Evolutionary conservation across 2,113 vertebrate species (phyloP), one percentile per base, ranked within the genome.

Genomic region (Oenanthe oenanthe): DNA sequence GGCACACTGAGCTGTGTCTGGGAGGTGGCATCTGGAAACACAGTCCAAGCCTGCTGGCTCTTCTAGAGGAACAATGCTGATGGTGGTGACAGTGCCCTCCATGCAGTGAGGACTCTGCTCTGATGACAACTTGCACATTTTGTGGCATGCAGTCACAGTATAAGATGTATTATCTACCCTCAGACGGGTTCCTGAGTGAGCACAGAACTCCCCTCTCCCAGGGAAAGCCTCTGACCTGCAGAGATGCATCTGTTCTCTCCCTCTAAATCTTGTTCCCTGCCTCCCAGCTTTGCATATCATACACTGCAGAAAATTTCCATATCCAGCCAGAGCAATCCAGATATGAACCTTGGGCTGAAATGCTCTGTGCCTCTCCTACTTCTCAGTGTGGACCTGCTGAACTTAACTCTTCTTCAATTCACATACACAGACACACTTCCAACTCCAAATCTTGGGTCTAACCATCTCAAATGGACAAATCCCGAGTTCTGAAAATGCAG

Each of bases 101-200:
- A 9, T 7, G 40, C 31, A 43, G 13, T 16, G 38, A 51, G 26
- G 50, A 18, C 26, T 50, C 45, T 81, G 32, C 54, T 73, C 42
- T 45, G 68, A 70, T 56, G 38, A 57, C 42, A 62, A 1, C 12
- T 47, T 56, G 32, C 31, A 31, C 21, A 9, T n/a, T 53, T 26
- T 53, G 13, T 16, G 42, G 10, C 17, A 10, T 8, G 18, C 34
- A 53, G 17, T 53, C 2, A 0, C 29, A 19, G 11, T 25, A 4
- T 12, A n/a, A 68, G 22, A 20, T 56, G 17, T 11, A 11, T 19
- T 61, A 34, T 12, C 10, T 10, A 1, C 28, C 26, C 40, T 88
- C 40, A 74, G 60, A 56, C 8, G 40, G 58, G 45, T 15, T 83
- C 7, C 45, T 77, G 63, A 43, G n/a, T 17, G 45, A 82, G 47